Evolutionary conservation across 2,888 invertebrate genomes (phyloP).

Genomic region (Eutolmus rufibarbis): DNA sequence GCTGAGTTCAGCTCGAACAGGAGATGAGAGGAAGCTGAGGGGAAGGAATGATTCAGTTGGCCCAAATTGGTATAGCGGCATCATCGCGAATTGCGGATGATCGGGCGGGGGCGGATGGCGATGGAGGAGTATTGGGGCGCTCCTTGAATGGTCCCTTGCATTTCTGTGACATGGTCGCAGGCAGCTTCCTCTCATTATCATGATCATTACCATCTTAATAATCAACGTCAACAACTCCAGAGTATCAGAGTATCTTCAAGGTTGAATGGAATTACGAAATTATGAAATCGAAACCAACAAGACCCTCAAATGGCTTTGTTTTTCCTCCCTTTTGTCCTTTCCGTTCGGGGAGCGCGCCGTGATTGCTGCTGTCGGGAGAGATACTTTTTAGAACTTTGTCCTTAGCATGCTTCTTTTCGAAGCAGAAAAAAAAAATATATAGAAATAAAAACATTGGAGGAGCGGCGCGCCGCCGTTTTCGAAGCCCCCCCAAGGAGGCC

Average conservation of each 20-base stretch:
- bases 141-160: slow-evolving; percentile 18
- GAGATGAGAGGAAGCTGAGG: not conserved
- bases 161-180: slow-evolving; percentile 25
- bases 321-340: slow-evolving; percentile 3
- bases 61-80: not conserved
- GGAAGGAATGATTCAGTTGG: not conserved
- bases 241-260: not conserved
- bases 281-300: slow-evolving; percentile 13
- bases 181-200: slow-evolving; percentile 36
- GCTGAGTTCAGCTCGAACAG: not conserved
- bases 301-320: slow-evolving; percentile 33
- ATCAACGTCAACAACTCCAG: slow-evolving; percentile 12
- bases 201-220: slow-evolving; percentile 40
- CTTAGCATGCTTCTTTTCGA: slow-evolving; percentile 15
- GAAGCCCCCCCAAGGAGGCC: not conserved
- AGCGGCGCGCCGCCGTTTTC: not conserved
- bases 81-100: not conserved
- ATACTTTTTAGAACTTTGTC: slow-evolving; percentile 38
- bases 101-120: not conserved
- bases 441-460: not conserved
- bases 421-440: not conserved
- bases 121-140: not conserved
- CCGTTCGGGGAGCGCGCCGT: not conserved
- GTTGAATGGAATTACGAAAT: slow-evolving; percentile 15
- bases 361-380: slow-evolving; percentile 30